Percentiles rank a stretch among this genome's conserved stretches.
Conservation (phyloP, 1,140 invertebrate genomes). For the Anastrepha obliqua region DNA sequence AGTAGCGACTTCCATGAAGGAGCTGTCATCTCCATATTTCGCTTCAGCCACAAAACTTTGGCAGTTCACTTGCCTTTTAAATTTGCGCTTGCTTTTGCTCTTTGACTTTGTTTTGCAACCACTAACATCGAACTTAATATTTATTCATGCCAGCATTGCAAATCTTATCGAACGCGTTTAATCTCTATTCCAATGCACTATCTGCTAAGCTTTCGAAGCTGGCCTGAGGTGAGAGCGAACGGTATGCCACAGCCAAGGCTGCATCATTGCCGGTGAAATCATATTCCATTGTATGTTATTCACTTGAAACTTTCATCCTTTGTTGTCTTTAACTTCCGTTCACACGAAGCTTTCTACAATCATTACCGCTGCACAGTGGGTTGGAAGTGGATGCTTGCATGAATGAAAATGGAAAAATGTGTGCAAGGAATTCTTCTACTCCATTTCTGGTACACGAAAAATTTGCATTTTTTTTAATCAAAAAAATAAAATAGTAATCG, state of each 20-base stretch:
- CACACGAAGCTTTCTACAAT: slow-evolving; percentile 41
- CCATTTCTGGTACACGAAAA: too few relatives aligned
- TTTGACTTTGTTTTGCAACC: slow-evolving; percentile 3
- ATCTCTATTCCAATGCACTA: background rate
- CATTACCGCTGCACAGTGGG: slow-evolving; percentile 34
- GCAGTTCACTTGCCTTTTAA: background rate
- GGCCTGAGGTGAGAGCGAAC: background rate
- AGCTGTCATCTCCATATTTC: background rate
- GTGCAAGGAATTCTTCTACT: too few relatives aligned
- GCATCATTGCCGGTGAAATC: slow-evolving; percentile 6
- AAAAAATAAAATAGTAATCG: too few relatives aligned
- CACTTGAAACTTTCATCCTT: slow-evolving; percentile 44
- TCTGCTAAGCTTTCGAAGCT: slow-evolving; percentile 26
- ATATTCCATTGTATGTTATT: slow-evolving; percentile 45
- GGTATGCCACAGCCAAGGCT: background rate
- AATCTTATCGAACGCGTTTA: slow-evolving; percentile 44
- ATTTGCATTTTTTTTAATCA: too few relatives aligned
- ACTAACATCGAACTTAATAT: background rate
- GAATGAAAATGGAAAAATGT: background rate
- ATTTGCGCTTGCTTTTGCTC: background rate
- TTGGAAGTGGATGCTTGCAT: background rate
- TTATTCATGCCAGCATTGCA: slow-evolving; percentile 25
- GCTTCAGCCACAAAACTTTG: background rate
- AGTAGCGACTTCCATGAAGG: slow-evolving; percentile 2
- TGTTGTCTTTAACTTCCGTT: slow-evolving; percentile 52